Evolutionary conservation across 2,888 invertebrate genomes (phyloP).

Genomic region (Cistogaster globosa): DNA sequence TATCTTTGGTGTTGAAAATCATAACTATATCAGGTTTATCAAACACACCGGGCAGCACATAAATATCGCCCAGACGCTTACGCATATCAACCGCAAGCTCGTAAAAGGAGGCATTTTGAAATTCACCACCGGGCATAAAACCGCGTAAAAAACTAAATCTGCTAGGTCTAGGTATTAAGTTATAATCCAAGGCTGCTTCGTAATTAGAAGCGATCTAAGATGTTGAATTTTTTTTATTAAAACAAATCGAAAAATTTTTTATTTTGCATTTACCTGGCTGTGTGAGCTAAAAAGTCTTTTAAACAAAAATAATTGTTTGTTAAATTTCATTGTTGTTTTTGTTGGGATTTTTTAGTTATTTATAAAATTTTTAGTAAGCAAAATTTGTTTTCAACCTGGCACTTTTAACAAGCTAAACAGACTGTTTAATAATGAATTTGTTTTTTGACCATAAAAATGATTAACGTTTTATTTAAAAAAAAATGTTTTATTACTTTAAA

Average conservation of each 20-base stretch:
- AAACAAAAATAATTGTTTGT: neutral
- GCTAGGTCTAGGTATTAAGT: slow-evolving; percentile 30
- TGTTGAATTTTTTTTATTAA: too few relatives aligned
- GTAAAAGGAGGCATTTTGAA: slow-evolving; percentile 30
- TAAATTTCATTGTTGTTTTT: too few relatives aligned
- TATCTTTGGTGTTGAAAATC: slow-evolving; percentile 84
- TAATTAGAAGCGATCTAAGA: slow-evolving; percentile 4
- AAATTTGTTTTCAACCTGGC: too few relatives aligned
- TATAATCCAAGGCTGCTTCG: slow-evolving; percentile 27
- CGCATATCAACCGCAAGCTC: slow-evolving; percentile 36
- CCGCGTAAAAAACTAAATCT: slow-evolving; percentile 17
- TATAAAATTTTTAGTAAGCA: too few relatives aligned
- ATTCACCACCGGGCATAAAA: slow-evolving; percentile 56
- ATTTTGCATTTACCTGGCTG: neutral
- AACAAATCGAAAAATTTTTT: too few relatives aligned
- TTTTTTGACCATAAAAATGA: too few relatives aligned
- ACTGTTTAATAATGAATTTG: too few relatives aligned
- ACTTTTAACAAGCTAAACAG: too few relatives aligned
- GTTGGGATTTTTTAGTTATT: too few relatives aligned
- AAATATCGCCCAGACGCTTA: slow-evolving; percentile 78
- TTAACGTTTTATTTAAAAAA: too few relatives aligned
- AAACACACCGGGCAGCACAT: slow-evolving; percentile 79
- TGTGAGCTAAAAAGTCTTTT: slow-evolving; percentile 8
- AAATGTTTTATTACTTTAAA: too few relatives aligned
- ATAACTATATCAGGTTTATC: slow-evolving; percentile 78